These are phyloP conservation scores for Harpalus rubripes DNA, from an alignment of 2,888 invertebrate species.

Conservation along the genomic window DNA sequence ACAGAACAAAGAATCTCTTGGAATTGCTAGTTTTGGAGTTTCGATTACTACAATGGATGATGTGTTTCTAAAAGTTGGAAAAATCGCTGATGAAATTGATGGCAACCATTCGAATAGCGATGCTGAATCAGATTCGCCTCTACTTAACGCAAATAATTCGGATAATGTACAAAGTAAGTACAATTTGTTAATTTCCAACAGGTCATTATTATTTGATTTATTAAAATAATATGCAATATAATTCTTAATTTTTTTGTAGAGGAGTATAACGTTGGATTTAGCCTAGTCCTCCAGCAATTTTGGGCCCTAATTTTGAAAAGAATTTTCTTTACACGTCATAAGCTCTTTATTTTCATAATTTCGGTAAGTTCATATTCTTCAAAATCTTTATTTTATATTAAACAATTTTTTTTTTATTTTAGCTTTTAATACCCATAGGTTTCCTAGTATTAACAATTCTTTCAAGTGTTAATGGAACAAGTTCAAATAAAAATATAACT, in stretches of 20 bases:
- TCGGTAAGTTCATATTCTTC: slow-evolving; percentile 25
- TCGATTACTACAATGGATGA: slow-evolving; percentile 95
- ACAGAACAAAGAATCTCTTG: slow-evolving; percentile 79
- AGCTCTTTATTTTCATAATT: slow-evolving; percentile 41
- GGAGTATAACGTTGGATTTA: slow-evolving; percentile 13
- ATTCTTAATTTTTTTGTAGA: slow-evolving; percentile 15
- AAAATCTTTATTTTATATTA: not conserved
- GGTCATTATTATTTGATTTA: not conserved
- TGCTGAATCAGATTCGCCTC: slow-evolving; percentile 22
- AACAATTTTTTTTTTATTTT: slow-evolving; percentile 4
- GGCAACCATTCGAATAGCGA: slow-evolving; percentile 14
- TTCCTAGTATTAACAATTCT: slow-evolving; percentile 7
- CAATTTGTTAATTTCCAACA: not conserved
- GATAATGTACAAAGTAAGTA: slow-evolving; percentile 12
- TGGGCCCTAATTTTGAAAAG: slow-evolving; percentile 44
- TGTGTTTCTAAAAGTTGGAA: slow-evolving; percentile 88
- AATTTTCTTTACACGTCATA: slow-evolving; percentile 14
- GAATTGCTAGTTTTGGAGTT: slow-evolving; percentile 87
- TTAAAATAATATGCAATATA: no score
- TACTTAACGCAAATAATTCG: slow-evolving; percentile 3
- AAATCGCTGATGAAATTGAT: slow-evolving; percentile 70
- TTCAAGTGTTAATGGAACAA: not conserved
- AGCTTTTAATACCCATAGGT: slow-evolving; percentile 48
- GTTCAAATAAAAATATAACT: not conserved
- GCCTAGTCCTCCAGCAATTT: slow-evolving; percentile 36